phyloP scores from a whole-genome alignment of 1,140 invertebrate species.

The Latrodectus geometricus region DNA sequence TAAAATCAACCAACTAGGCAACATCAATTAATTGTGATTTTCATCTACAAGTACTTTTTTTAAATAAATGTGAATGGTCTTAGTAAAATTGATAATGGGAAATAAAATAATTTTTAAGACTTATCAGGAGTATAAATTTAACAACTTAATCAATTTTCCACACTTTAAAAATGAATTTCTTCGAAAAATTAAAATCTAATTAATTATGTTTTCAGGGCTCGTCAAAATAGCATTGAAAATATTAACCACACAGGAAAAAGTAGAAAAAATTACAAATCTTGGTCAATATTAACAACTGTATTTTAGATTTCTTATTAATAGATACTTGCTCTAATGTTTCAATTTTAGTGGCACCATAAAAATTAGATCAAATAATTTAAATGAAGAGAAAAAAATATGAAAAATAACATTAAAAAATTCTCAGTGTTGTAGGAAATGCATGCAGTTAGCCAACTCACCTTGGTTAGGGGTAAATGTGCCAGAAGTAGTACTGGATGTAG shows the following conservation, averaged over 20 bases:
- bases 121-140: too few species aligned
- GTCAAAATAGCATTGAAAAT: background rate
- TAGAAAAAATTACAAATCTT: too few species aligned
- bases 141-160: background rate
- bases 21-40: too few species aligned
- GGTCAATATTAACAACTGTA: too few species aligned
- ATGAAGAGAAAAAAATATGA: background rate
- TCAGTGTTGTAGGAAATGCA: background rate
- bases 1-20: too few species aligned
- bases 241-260: too few species aligned
- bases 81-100: too few species aligned
- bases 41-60: too few species aligned
- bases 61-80: too few species aligned
- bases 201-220: background rate
- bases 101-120: too few species aligned
- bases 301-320: background rate
- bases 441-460: conserved; percentile 24
- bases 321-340: too few species aligned
- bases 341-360: background rate
- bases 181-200: background rate
- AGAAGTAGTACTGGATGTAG: conserved; percentile 29
- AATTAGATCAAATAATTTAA: background rate
- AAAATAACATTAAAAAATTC: background rate
- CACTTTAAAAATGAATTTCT: background rate
- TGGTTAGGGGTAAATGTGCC: conserved; percentile 30